phyloP scores from a whole-genome alignment of 2,113 vertebrate genomes.

The Sylvietta virens region DNA sequence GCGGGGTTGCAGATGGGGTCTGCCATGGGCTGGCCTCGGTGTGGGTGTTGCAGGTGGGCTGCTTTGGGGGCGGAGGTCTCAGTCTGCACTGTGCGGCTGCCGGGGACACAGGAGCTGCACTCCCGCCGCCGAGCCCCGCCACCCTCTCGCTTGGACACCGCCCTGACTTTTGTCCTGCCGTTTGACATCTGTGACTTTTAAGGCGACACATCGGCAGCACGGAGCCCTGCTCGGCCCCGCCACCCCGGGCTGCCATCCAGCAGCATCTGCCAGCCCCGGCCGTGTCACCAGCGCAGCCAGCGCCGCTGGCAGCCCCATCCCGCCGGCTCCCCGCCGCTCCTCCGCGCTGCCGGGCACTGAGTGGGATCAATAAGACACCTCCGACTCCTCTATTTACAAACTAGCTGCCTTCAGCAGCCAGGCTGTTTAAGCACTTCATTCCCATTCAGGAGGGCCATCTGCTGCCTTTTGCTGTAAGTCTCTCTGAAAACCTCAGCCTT shows the following conservation, averaged over 20 bases:
- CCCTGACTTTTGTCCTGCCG: constrained; percentile 11
- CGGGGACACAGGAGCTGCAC: accelerated
- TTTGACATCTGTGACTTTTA: constrained; percentile 41
- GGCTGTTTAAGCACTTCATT: constrained; percentile 87
- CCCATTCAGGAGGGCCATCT: constrained; percentile 87
- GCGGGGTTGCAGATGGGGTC: accelerated
- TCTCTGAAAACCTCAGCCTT: constrained; percentile 85
- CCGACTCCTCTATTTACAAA: constrained; percentile 82
- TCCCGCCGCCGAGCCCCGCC: neutral
- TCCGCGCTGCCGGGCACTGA: constrained; percentile 51
- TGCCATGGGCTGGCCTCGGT: accelerated
- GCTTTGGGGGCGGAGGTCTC: neutral
- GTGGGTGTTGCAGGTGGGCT: accelerated
- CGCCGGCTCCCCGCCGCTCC: constrained; percentile 66
- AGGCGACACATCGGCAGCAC: neutral
- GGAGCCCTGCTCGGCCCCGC: neutral
- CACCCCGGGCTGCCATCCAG: neutral
- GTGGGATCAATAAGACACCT: constrained; percentile 79
- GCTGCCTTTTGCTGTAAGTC: constrained; percentile 85
- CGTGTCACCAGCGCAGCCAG: neutral
- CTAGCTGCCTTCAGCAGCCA: constrained; percentile 76
- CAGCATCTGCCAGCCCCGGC: constrained; percentile 1
- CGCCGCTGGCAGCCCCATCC: neutral
- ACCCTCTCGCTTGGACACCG: neutral
- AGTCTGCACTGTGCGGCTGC: accelerated